Evolutionary conservation across 2,797 vertebrate species (phyloP).

Genomic region (Notoglanidium macrostoma): DNA sequence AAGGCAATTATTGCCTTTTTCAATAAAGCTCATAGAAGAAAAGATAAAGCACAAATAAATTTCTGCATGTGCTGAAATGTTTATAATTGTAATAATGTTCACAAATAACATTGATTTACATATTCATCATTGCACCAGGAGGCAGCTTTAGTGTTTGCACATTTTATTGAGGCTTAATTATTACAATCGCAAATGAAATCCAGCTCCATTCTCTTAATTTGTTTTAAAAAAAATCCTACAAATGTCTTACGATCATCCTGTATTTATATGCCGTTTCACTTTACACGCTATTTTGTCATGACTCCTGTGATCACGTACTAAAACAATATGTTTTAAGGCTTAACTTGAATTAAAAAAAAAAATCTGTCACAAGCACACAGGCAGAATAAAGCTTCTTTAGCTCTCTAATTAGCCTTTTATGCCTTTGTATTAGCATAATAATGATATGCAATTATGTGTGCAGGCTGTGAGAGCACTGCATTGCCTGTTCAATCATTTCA

Average conservation of each 20-base stretch:
- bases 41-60: neutral
- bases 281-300: slow-evolving; percentile 16
- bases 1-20: neutral
- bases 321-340: slow-evolving; percentile 30
- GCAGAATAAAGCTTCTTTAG: slow-evolving; percentile 78
- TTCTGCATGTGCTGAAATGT: neutral
- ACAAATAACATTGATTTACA: neutral
- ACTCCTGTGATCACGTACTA: slow-evolving; percentile 10
- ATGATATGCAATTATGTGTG: slow-evolving; percentile 78
- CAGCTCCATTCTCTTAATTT: neutral
- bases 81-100: no score
- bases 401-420: slow-evolving; percentile 78
- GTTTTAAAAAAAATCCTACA: neutral
- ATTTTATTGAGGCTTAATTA: neutral
- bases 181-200: neutral
- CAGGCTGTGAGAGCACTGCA: slow-evolving; percentile 70
- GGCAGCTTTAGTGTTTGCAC: neutral
- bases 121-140: neutral
- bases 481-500: slow-evolving; percentile 24
- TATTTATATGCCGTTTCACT: neutral
- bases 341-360: slow-evolving; percentile 11
- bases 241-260: neutral
- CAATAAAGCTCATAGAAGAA: neutral
- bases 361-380: slow-evolving; percentile 64
- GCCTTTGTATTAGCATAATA: slow-evolving; percentile 77